Evolutionary conservation across 1,140 invertebrate genomes (phyloP), one percentile per base, ranked within the genome.

Genomic region (Drosophila oshimai): DNA sequence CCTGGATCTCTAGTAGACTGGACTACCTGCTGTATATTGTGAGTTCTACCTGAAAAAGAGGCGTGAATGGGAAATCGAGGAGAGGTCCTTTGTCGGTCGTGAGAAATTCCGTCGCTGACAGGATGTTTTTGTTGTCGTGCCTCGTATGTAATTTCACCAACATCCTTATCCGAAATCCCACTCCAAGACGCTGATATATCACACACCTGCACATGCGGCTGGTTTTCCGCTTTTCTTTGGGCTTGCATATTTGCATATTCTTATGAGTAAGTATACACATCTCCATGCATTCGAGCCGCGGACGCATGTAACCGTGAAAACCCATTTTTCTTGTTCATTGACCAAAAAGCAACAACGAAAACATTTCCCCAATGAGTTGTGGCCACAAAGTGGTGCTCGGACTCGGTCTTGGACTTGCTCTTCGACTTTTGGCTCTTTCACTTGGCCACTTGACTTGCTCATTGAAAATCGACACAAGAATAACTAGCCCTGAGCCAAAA

Each of bases 251-350:
- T 26, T 44, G 41, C 22, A 31, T 61, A 60, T 49, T 17, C 44
- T 49, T 65, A 65, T 41, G 33, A 49, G 42, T 31, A 22, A 20
- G 29, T 24, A 55, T 55, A n/a, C n/a, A n/a, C n/a, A 34, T 46
- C 29, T 51, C 10, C 42, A 28, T 51, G 61, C 51, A 64, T 28
- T 44, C 20, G 45, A 67, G 28, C 50, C n/a, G 15, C 49, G 46
- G 80, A 84, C 81, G 80, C 80, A 86, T 87, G 80, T 87, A 86
- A 86, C 80, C 80, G 80, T 86, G 80, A 86, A 86, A 86, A 76
- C 68, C 81, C 67, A 86, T 86, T 86, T 86, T 86, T 86, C 80
- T 86, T 86, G 80, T 86, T 86, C 80, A 86, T 87, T 86, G 80
- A 86, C 80, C 81, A 84, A 83, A 75, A 42, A 73, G 33, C 49